Base-by-base conservation (phyloP, 2,888 invertebrate genomes). In the Eulithis prunata region DNA sequence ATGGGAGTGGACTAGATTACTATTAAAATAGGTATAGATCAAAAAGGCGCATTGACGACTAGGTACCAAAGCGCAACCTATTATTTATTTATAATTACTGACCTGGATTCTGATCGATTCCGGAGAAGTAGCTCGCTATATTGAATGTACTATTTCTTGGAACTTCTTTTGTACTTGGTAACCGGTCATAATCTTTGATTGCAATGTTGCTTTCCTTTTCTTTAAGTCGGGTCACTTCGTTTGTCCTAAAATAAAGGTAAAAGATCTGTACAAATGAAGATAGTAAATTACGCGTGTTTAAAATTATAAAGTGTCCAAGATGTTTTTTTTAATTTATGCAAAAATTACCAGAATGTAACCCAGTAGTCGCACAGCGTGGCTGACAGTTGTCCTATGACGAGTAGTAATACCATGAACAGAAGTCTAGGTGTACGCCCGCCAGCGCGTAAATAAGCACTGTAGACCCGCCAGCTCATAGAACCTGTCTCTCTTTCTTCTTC, bases 361-460 rank as follows among this genome's bases (percentile, higher is more conserved):
- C 96, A 97, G 76, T 95, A 97, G 80, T 97, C 97, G 7, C 95
- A 95, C 0, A 95, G 94, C 46, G 96, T 96, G 0, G 96, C 95
- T 8, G 95, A 90, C 0, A 94, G 80, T 80, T 97, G 96, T 0
- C 96, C 94, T 8, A 95, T 68, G 0, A 96, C 67, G 46, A 96
- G 94, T 0, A 96, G 84, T 0, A 94, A 38, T 0, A 94, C 77
- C 77, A 96, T 93, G 45, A 94, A 84, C 0, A 87, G 38, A 0
- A 96, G 85, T 0, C 93, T 83, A 7, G 90, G 90, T 0, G 93
- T 84, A 66, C 94, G 95, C 4, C 95, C 95, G 0, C 94, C 89
- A 0, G 95, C 94, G 10, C 91, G 86, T 66, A 96, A 86, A 80
- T 96, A 96, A 0, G 95, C 94, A 55, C 94, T 90, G 75, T 95